phyloP scores from a whole-genome alignment of 2,797 vertebrate species.

The Gouania willdenowi region DNA sequence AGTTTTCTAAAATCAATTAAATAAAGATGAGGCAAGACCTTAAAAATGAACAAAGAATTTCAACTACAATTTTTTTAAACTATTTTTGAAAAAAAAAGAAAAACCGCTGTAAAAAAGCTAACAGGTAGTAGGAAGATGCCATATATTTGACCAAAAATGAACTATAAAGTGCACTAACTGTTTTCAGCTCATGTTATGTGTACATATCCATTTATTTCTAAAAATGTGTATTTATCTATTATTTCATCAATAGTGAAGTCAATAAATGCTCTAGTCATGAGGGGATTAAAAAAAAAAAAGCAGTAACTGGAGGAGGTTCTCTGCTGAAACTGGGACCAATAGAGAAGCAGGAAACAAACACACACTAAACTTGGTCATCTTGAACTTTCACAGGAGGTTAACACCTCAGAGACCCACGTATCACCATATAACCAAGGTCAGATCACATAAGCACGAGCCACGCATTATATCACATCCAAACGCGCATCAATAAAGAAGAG shows the following conservation, averaged over 20 bases:
- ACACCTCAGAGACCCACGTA: constrained; percentile 27
- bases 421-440: too few species aligned
- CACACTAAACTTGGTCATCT: constrained; percentile 13
- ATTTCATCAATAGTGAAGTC: constrained; percentile 75
- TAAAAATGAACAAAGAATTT: too few species aligned
- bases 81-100: too few species aligned
- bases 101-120: too few species aligned
- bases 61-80: too few species aligned
- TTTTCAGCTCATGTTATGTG: constrained; percentile 43
- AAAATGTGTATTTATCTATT: constrained; percentile 58
- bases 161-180: constrained; percentile 20
- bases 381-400: constrained; percentile 38
- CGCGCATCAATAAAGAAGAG: constrained; percentile 17
- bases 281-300: constrained; percentile 54
- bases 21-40: constrained; percentile 18
- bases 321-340: constrained; percentile 51
- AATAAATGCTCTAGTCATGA: constrained; percentile 52
- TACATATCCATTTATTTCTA: constrained; percentile 52
- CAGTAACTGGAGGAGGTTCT: constrained; percentile 47
- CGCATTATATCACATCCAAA: constrained; percentile 5
- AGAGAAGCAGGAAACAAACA: constrained; percentile 37
- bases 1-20: constrained; percentile 51
- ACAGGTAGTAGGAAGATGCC: too few species aligned
- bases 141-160: too few species aligned
- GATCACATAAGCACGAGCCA: constrained; percentile 18